Conservation (phyloP, 2,113 vertebrate species). For the Corythornis madagascariensis region DNA sequence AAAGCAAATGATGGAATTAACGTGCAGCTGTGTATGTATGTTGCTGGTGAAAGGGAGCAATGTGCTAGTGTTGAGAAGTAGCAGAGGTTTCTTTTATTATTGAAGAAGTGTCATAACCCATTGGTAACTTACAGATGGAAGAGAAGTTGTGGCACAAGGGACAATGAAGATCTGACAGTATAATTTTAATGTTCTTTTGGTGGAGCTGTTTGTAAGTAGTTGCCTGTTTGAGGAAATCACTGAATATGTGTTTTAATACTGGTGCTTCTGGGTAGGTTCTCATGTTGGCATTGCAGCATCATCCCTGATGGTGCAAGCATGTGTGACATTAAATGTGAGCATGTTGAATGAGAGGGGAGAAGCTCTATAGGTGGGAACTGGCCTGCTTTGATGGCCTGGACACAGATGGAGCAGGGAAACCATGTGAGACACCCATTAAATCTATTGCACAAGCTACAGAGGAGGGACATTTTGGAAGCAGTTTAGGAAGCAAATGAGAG, state of each 20-base stretch:
- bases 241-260: background rate
- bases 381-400: background rate
- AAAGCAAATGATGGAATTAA: background rate
- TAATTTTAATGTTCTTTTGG: background rate
- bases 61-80: background rate
- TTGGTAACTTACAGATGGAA: background rate
- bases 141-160: background rate
- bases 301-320: background rate
- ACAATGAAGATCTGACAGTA: background rate
- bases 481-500: background rate
- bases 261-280: background rate
- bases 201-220: background rate
- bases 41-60: background rate
- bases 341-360: background rate
- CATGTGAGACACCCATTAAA: background rate
- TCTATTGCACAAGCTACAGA: background rate
- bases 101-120: background rate
- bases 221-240: background rate
- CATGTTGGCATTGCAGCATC: background rate
- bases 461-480: background rate
- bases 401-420: background rate
- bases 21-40: fast-evolving
- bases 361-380: fast-evolving
- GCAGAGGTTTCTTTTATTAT: background rate
- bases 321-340: background rate